These are phyloP conservation scores for Sinosuthora webbiana DNA, from an alignment of 2,113 vertebrate species.

Conservation along the genomic window DNA sequence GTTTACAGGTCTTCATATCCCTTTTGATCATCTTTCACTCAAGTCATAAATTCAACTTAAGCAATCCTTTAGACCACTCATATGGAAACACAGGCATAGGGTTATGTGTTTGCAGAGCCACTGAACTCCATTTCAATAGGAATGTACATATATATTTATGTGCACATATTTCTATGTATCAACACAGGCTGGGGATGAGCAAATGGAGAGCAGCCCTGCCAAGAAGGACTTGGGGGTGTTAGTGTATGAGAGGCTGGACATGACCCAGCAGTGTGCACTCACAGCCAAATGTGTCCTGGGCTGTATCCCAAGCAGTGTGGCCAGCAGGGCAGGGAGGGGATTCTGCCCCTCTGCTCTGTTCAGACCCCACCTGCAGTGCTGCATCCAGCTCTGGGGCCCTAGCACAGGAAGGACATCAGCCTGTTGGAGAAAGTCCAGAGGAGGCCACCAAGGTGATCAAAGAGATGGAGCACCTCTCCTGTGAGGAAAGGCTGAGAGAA, in stretches of 20 bases:
- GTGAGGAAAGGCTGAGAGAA: not conserved
- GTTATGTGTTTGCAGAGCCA: not conserved
- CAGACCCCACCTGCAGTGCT: not conserved
- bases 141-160: not conserved
- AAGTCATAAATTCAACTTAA: not conserved
- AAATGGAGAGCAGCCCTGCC: not conserved
- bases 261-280: fast-evolving
- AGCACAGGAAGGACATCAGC: fast-evolving
- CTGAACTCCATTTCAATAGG: not conserved
- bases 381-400: not conserved
- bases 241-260: not conserved
- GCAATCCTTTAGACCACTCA: not conserved
- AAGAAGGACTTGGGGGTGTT: not conserved
- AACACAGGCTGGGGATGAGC: not conserved
- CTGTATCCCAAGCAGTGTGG: not conserved
- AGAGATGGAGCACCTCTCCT: not conserved
- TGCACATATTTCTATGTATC: not conserved
- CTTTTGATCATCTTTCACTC: not conserved
- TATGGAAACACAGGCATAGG: not conserved
- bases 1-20: not conserved
- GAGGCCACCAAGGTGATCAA: not conserved
- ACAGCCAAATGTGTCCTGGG: fast-evolving
- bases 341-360: not conserved
- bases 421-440: not conserved
- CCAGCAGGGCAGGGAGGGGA: not conserved